Percentiles rank a stretch among this genome's conserved stretches.
These are phyloP conservation scores for Sepiola atlantica DNA, from an alignment of 2,888 invertebrate genomes.

Conservation along the genomic window DNA sequence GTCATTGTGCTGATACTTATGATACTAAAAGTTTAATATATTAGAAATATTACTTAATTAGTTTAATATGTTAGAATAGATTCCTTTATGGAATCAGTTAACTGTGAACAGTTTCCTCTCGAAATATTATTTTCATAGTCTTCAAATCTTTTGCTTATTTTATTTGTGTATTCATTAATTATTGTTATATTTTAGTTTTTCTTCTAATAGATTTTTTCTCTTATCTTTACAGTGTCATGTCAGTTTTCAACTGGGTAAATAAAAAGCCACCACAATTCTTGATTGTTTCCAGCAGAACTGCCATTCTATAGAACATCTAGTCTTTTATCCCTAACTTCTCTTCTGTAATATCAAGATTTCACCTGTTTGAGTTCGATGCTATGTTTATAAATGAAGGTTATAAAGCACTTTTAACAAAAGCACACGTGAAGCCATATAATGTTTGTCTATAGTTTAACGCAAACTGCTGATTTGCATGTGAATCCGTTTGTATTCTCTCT, in stretches of 20 bases:
- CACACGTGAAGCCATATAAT: not conserved
- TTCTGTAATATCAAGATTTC: not conserved
- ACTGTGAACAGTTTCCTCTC: not conserved
- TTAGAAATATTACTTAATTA: not conserved
- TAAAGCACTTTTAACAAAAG: not conserved
- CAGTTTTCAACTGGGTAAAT: conserved; percentile 19
- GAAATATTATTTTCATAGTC: not conserved
- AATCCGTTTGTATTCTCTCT: not conserved
- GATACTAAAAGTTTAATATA: not conserved
- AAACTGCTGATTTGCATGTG: not conserved
- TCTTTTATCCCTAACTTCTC: not conserved
- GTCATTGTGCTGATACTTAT: not conserved
- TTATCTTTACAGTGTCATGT: conserved; percentile 14
- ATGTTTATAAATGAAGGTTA: not conserved
- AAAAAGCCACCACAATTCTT: conserved; percentile 8
- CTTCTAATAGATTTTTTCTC: conserved; percentile 9
- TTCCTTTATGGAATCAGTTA: not conserved
- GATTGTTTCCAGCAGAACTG: not conserved
- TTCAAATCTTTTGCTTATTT: not conserved
- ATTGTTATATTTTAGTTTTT: not conserved
- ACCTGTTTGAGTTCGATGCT: not conserved
- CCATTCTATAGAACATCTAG: not conserved
- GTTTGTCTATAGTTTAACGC: not conserved
- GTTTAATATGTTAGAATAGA: not conserved
- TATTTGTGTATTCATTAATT: not conserved